phyloP scores from a whole-genome alignment of 2,113 vertebrate species.

The Chrysochloris asiatica region DNA sequence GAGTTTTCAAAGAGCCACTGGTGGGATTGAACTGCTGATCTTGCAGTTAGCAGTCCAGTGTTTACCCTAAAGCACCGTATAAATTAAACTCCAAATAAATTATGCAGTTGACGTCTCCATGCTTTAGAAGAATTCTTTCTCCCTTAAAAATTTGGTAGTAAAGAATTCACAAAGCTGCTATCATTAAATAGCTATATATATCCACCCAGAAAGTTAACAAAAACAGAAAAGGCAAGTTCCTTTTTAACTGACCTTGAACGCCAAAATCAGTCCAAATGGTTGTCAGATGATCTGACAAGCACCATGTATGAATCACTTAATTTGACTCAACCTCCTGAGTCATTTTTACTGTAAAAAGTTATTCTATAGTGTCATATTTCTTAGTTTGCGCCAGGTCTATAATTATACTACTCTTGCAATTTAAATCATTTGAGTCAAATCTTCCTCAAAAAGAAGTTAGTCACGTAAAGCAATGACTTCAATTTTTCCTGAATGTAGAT shows the following conservation, averaged over 20 bases:
- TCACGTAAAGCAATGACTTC: not conserved
- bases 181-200: not conserved
- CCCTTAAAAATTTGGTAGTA: not conserved
- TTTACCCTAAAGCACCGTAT: too few relatives aligned
- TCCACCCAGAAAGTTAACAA: not conserved
- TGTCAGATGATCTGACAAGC: slow-evolving; percentile 71
- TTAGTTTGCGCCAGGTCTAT: not conserved
- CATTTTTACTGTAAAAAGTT: slow-evolving; percentile 80
- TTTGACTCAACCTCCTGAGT: slow-evolving; percentile 78
- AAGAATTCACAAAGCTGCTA: not conserved
- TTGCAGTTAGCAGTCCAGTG: too few relatives aligned
- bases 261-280: slow-evolving; percentile 71
- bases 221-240: slow-evolving; percentile 57
- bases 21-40: too few relatives aligned
- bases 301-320: slow-evolving; percentile 73
- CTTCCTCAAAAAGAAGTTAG: slow-evolving; percentile 14
- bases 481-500: slow-evolving; percentile 26
- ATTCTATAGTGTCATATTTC: slow-evolving; percentile 55
- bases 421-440: slow-evolving; percentile 47
- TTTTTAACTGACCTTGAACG: slow-evolving; percentile 62
- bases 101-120: not conserved
- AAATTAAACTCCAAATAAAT: too few relatives aligned
- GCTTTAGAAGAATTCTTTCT: not conserved
- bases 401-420: not conserved
- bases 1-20: too few relatives aligned